A percentile compares a stretch with the other conserved stretches of the same genome.
phyloP scores from a whole-genome alignment of 2,888 invertebrate species.

The Hoplodrina blanda region DNA sequence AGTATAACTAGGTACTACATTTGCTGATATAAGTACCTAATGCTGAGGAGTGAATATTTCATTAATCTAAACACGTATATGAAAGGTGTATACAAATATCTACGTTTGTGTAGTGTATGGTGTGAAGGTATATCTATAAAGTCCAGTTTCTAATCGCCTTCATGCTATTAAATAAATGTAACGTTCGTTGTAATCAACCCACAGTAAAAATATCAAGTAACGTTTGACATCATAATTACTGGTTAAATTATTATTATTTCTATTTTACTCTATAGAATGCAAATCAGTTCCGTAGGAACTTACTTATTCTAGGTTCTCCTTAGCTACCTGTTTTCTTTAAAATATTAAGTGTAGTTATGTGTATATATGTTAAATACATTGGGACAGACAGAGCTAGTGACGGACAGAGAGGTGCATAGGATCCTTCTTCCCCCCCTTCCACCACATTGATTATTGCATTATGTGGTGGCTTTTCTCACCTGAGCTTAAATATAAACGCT shows the following conservation, averaged over 20 bases:
- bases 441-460: constrained; percentile 18
- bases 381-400: constrained; percentile 69
- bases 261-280: constrained; percentile 82
- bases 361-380: constrained; percentile 34
- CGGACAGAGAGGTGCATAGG: constrained; percentile 67
- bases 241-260: constrained; percentile 64
- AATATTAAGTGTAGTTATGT: constrained; percentile 53
- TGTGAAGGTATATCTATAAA: constrained; percentile 22
- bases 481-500: constrained; percentile 26
- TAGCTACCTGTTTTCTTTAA: constrained; percentile 85
- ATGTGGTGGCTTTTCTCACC: constrained; percentile 16
- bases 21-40: not conserved
- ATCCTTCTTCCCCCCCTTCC: constrained; percentile 21
- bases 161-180: constrained; percentile 53
- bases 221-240: constrained; percentile 53
- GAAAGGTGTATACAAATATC: constrained; percentile 7
- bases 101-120: constrained; percentile 4
- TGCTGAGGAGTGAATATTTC: not conserved
- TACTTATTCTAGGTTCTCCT: constrained; percentile 71
- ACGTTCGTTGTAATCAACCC: constrained; percentile 86
- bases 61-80: constrained; percentile 18
- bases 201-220: constrained; percentile 71
- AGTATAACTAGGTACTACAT: not conserved
- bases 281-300: constrained; percentile 84
- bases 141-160: constrained; percentile 61